Evolutionary conservation across 1,140 invertebrate genomes (phyloP).

Genomic region (Anoplophora glabripennis): DNA sequence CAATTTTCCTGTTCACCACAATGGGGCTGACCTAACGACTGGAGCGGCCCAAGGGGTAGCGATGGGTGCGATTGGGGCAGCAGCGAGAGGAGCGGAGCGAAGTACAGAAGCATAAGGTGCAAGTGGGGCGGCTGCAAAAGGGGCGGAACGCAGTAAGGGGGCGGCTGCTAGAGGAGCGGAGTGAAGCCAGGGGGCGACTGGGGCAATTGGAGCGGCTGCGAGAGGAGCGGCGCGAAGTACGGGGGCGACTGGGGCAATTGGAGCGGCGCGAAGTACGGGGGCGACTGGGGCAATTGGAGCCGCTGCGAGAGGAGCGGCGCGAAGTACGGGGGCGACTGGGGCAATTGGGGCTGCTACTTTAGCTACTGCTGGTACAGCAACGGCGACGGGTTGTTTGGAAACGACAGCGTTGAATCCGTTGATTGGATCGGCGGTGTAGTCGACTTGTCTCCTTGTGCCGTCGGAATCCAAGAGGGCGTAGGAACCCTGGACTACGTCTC

Average conservation of each 20-base stretch:
- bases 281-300: conserved; percentile 1
- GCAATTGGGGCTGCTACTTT: conserved; percentile 18
- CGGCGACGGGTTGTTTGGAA: conserved; percentile 8
- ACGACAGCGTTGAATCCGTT: too few relatives aligned
- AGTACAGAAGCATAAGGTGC: too few relatives aligned
- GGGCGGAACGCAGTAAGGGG: too few relatives aligned
- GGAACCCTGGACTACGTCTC: conserved; percentile 60
- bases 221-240: conserved; percentile 15
- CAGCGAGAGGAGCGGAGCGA: too few relatives aligned
- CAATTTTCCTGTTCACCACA: too few relatives aligned
- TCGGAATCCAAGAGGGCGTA: too few relatives aligned
- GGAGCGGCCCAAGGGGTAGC: too few relatives aligned
- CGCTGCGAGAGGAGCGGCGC: conserved; percentile 5
- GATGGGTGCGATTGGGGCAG: too few relatives aligned
- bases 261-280: conserved; percentile 12
- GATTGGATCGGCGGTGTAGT: conserved; percentile 56
- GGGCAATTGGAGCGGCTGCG: neutral
- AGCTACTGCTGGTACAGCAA: neutral
- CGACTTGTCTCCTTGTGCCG: conserved; percentile 45
- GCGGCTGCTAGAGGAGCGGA: neutral
- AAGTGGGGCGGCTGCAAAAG: too few relatives aligned
- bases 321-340: conserved; percentile 13
- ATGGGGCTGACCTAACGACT: too few relatives aligned
- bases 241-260: conserved; percentile 9
- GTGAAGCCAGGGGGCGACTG: conserved; percentile 9